Evolutionary conservation across 2,888 invertebrate species (phyloP).

Genomic region (Epinotia nisella): DNA sequence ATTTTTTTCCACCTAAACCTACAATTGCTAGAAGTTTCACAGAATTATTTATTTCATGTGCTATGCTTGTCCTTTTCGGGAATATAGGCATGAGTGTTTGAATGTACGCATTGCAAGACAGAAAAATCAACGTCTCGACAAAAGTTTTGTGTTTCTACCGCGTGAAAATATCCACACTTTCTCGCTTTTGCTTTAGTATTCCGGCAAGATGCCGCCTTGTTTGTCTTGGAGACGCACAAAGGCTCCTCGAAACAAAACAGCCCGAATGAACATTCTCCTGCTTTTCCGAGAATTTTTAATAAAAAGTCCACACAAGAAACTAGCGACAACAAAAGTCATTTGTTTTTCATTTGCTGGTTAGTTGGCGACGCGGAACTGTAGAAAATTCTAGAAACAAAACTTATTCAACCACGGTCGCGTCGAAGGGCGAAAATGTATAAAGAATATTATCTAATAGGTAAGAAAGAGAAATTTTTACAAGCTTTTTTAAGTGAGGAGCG

Average conservation of each 20-base stretch:
- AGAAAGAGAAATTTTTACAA: too few species aligned
- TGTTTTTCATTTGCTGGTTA: conserved; percentile 17
- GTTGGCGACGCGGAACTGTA: background rate
- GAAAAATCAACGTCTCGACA: conserved; percentile 1
- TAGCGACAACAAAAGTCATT: conserved; percentile 16
- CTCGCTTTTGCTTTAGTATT: conserved; percentile 27
- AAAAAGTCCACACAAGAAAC: conserved; percentile 27
- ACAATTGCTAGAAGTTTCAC: too few species aligned
- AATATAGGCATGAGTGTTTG: background rate
- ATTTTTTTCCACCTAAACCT: too few species aligned
- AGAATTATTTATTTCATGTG: too few species aligned
- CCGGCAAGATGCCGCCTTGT: conserved; percentile 23
- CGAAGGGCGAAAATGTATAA: too few species aligned
- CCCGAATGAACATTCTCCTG: conserved; percentile 31
- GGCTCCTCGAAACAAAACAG: conserved; percentile 34
- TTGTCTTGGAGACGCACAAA: conserved; percentile 31
- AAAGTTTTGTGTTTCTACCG: conserved; percentile 17
- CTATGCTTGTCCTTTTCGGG: too few species aligned
- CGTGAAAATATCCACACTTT: conserved; percentile 38
- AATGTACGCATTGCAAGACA: background rate
- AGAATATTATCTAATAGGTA: background rate
- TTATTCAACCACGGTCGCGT: background rate
- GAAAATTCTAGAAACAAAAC: conserved; percentile 2
- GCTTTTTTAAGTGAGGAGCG: background rate
- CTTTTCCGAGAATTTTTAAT: conserved; percentile 19